phyloP scores from a whole-genome alignment of 2,113 vertebrate genomes.

The Silurus asotus region DNA sequence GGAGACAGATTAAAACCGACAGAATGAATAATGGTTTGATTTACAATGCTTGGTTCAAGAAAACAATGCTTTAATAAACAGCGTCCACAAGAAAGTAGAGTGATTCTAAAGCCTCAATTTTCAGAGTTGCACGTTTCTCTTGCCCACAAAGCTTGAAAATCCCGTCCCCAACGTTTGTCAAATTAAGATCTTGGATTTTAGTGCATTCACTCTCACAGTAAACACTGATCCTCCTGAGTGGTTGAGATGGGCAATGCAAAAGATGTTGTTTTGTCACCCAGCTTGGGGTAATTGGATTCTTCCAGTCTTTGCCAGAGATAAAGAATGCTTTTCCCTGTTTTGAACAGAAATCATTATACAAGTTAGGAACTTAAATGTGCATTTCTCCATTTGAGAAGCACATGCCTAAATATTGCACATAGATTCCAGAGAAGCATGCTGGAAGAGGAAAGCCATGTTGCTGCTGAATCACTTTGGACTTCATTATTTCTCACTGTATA shows the following conservation, averaged over 20 bases:
- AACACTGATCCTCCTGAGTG: slow-evolving; percentile 70
- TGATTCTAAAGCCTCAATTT: slow-evolving; percentile 65
- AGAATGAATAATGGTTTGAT: slow-evolving; percentile 8
- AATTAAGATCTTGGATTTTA: slow-evolving; percentile 68
- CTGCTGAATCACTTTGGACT: slow-evolving; percentile 49
- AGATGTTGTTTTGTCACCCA: slow-evolving; percentile 66
- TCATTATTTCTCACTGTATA: slow-evolving; percentile 48
- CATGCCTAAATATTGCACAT: slow-evolving; percentile 26
- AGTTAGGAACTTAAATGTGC: slow-evolving; percentile 57
- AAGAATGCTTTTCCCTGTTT: slow-evolving; percentile 54
- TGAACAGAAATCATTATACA: slow-evolving; percentile 58
- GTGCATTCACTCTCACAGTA: slow-evolving; percentile 71
- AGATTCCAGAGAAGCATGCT: slow-evolving; percentile 1
- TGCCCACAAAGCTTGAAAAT: slow-evolving; percentile 60
- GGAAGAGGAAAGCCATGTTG: slow-evolving; percentile 9
- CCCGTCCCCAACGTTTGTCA: slow-evolving; percentile 76
- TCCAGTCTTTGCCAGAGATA: slow-evolving; percentile 65
- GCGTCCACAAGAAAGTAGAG: slow-evolving; percentile 34
- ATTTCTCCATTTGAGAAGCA: slow-evolving; percentile 46
- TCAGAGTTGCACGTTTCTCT: slow-evolving; percentile 62
- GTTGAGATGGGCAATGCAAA: slow-evolving; percentile 60
- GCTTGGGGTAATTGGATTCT: slow-evolving; percentile 75
- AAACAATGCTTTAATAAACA: slow-evolving; percentile 22
- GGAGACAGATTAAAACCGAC: slow-evolving; percentile 3
- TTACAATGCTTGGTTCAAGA: neutral